Conservation (phyloP, 2,113 vertebrate species). For the Campylomormyrus numenius region DNA sequence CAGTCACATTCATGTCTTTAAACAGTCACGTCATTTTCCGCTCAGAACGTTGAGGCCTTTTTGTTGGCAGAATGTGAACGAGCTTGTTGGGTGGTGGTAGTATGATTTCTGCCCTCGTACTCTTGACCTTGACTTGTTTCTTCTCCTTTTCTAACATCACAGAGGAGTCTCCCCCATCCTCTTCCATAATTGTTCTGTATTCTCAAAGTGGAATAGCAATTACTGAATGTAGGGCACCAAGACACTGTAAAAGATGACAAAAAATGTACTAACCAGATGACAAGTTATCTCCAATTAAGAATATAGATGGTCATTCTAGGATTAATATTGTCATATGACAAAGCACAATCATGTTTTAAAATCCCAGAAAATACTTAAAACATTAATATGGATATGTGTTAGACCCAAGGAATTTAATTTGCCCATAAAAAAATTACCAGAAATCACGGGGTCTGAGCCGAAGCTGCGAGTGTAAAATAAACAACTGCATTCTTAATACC, state of each 20-base stretch:
- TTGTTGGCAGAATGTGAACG: background rate
- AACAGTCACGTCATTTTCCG: background rate
- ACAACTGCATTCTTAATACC: background rate
- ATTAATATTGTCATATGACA: background rate
- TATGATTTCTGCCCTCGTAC: background rate
- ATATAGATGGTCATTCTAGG: background rate
- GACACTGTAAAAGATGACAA: background rate
- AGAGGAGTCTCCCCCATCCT: background rate
- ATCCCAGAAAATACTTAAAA: background rate
- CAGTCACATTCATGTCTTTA: background rate
- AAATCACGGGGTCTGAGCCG: background rate
- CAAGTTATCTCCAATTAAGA: slow-evolving; percentile 1
- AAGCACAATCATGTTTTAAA: background rate
- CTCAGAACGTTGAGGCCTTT: background rate
- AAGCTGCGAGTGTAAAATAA: background rate
- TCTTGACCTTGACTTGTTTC: background rate
- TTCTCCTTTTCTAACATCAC: slow-evolving; percentile 8
- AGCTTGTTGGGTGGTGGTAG: background rate
- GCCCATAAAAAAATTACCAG: background rate
- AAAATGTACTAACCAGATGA: background rate
- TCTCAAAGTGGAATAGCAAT: slow-evolving; percentile 17
- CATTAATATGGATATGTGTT: background rate
- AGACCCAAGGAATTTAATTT: background rate
- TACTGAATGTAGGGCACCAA: slow-evolving; percentile 8
- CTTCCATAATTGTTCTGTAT: slow-evolving; percentile 8